Conservation (phyloP, 2,797 vertebrate species). For the Cyclopterus lumpus region DNA sequence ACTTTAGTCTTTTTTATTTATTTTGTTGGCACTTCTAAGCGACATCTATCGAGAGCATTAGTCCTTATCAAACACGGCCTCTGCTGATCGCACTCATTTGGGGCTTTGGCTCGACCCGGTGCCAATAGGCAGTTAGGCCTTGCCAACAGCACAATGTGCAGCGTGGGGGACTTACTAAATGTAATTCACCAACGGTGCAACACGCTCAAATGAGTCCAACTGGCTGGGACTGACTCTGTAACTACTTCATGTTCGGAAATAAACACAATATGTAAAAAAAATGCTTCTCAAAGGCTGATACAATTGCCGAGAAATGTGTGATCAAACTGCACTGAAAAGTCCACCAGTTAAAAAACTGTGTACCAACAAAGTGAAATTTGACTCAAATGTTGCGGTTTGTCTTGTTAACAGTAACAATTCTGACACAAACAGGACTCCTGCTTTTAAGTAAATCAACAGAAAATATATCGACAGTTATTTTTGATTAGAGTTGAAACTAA, state of each 20-base stretch:
- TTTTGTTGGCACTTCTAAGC: slow-evolving; percentile 25
- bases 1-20: slow-evolving; percentile 13
- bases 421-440: no score
- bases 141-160: slow-evolving; percentile 55
- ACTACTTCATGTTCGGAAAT: slow-evolving; percentile 24
- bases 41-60: slow-evolving; percentile 28
- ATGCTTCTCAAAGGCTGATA: slow-evolving; percentile 8
- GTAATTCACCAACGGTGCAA: slow-evolving; percentile 52
- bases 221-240: slow-evolving; percentile 27
- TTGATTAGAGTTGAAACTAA: not conserved
- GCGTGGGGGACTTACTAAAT: slow-evolving; percentile 43
- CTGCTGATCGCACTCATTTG: slow-evolving; percentile 41
- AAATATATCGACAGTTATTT: not conserved
- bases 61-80: slow-evolving; percentile 50
- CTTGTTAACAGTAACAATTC: not conserved
- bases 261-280: slow-evolving; percentile 5
- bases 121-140: slow-evolving; percentile 37
- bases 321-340: not conserved
- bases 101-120: slow-evolving; percentile 31
- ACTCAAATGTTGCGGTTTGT: slow-evolving; percentile 1
- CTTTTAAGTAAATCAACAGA: not conserved
- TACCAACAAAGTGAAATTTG: not conserved
- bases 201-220: slow-evolving; percentile 35
- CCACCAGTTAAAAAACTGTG: not conserved
- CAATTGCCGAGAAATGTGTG: not conserved